These are phyloP conservation scores for Leptinotarsa texana DNA, from an alignment of 1,140 invertebrate genomes.

Conservation along the genomic window DNA sequence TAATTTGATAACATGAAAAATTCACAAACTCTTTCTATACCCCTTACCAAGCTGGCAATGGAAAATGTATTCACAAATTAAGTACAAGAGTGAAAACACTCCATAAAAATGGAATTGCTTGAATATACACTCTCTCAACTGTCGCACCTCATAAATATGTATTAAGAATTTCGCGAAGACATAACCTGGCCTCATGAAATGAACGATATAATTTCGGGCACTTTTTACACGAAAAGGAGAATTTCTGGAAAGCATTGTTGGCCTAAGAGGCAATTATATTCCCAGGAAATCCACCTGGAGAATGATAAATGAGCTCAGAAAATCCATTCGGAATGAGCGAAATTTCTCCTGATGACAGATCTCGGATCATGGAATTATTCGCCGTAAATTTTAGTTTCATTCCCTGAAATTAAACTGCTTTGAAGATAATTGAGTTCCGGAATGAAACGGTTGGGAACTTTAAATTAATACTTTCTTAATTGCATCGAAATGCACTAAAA, in stretches of 20 bases:
- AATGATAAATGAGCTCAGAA: conserved; percentile 12
- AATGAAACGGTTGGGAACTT: conserved; percentile 28
- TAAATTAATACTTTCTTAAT: conserved; percentile 39
- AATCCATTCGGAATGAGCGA: conserved; percentile 12
- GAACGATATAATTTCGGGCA: conserved; percentile 21
- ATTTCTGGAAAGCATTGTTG: background rate
- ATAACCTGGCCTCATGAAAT: conserved; percentile 34
- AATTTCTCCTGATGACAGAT: conserved; percentile 18
- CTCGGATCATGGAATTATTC: conserved; percentile 10
- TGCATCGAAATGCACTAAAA: conserved; percentile 28
- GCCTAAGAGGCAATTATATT: background rate
- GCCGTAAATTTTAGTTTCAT: conserved; percentile 35
- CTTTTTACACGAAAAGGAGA: background rate
- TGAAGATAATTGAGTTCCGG: conserved; percentile 35
- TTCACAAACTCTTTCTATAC: no score
- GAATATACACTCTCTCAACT: conserved; percentile 1
- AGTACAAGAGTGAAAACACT: no score
- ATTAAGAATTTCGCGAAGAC: conserved; percentile 43
- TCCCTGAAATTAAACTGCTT: conserved; percentile 32
- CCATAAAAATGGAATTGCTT: no score
- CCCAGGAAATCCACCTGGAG: background rate
- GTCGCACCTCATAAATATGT: conserved; percentile 44
- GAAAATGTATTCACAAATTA: no score
- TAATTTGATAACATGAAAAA: no score
- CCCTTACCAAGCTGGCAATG: no score